Conservation (phyloP, 2,797 vertebrate genomes). For the Chiropotes sagulatus region DNA sequence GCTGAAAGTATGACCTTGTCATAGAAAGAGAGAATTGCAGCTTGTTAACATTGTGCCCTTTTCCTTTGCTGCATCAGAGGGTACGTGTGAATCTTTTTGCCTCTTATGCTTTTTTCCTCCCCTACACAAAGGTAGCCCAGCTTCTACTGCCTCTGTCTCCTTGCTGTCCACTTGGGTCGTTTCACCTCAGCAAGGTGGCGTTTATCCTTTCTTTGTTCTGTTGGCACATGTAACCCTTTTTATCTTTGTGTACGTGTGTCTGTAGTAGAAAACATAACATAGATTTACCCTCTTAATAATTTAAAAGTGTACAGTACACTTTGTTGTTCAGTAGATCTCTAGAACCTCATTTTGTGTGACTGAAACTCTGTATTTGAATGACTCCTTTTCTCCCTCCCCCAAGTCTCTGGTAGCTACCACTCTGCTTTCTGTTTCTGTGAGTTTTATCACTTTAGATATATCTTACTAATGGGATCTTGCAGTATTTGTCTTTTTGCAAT, state of each 20-base stretch:
- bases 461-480: neutral
- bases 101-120: neutral
- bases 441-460: neutral
- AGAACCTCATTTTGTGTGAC: neutral
- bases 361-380: neutral
- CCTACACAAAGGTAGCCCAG: neutral
- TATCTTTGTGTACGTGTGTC: neutral
- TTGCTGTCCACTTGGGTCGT: constrained; percentile 15
- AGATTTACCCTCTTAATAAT: neutral
- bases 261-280: neutral
- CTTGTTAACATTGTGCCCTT: neutral
- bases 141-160: neutral
- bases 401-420: neutral
- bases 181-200: neutral
- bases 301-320: neutral
- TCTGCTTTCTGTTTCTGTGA: constrained; percentile 29
- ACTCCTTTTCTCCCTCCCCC: neutral
- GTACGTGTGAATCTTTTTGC: neutral
- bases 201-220: constrained; percentile 37
- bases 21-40: constrained; percentile 9
- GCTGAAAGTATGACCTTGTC: constrained; percentile 13
- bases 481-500: neutral
- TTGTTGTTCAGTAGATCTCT: neutral
- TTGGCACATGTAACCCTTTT: neutral
- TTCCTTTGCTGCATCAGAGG: neutral